A percentile compares a stretch with the other conserved stretches of the same genome.
Conservation (phyloP, 2,888 invertebrate genomes). For the Phaonia tiefii region DNA sequence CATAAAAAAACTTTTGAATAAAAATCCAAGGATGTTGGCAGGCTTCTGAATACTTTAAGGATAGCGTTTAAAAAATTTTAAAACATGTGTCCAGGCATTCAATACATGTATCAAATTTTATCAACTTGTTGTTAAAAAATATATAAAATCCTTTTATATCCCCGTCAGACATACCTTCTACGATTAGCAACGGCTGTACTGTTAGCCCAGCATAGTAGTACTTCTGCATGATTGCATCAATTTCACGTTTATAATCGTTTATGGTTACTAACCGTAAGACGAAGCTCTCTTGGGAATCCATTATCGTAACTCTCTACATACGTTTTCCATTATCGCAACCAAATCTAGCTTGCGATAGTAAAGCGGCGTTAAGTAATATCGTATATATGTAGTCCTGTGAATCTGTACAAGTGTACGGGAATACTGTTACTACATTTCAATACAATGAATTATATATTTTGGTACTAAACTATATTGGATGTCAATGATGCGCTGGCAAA, state of each 20-base stretch:
- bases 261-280: too few relatives aligned
- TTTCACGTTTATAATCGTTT: too few relatives aligned
- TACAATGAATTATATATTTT: neutral
- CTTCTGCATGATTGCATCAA: too few relatives aligned
- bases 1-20: neutral
- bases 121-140: slow-evolving; percentile 21
- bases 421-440: neutral
- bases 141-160: slow-evolving; percentile 32
- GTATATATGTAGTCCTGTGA: slow-evolving; percentile 46
- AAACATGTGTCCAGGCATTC: slow-evolving; percentile 20
- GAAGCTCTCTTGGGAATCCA: too few relatives aligned
- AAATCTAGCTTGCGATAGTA: slow-evolving; percentile 53
- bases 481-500: slow-evolving; percentile 16
- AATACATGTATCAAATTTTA: slow-evolving; percentile 27
- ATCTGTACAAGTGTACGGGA: slow-evolving; percentile 10
- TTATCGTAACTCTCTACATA: slow-evolving; percentile 25
- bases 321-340: slow-evolving; percentile 47
- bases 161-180: neutral
- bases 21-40: neutral
- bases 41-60: slow-evolving; percentile 5
- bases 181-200: neutral
- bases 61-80: slow-evolving; percentile 11
- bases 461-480: slow-evolving; percentile 1
- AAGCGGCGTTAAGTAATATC: slow-evolving; percentile 52
- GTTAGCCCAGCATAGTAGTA: too few relatives aligned